Evolutionary conservation across 2,888 invertebrate genomes (phyloP), one percentile per base, ranked within the genome.

Genomic region (Dasysyrphus tricinctus): DNA sequence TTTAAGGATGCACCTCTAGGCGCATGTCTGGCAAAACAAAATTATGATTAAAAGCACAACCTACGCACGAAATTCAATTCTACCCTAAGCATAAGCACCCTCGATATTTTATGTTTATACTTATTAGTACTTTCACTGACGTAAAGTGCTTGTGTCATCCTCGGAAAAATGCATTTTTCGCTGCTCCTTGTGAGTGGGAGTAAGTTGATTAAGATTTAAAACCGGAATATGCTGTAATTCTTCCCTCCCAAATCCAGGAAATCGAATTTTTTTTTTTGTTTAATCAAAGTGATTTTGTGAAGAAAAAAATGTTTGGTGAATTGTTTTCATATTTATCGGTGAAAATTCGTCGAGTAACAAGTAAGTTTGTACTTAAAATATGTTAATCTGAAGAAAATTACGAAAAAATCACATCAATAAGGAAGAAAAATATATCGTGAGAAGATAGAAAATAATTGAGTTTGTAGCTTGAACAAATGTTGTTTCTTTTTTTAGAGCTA

Each of bases 271-370:
- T 44, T 51, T 11, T 11, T 16, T 32, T 7, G 29, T 32, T 54
- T 5, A 19, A 42, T 49, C 42, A 65, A 51, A 80, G 67, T 80
- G 44, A 34, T 49, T 24, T 14, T 34, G 56, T 61, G 39, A 14
- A 37, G 16, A 57, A 24, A 51, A 69, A 81, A 75, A 85, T 84
- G 84, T 78, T 88, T 75, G 80, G 84, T 76, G 87, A 87, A 87
- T 74, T 87, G 42, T 77, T 88, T 88, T 80, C 82, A 70, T 88
- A 88, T 80, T 63, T 87, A 37, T 82, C 87, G 72, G 83, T 87
- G 34, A 87, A 87, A 83, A 79, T 87, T 56, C 87, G 87, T 70
- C 83, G 87, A 67, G 87, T 87, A 83, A 83, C 82, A 83, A 87
- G 87, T 87, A 83, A 87, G 87, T 87, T 73, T 19, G 5, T 51